Evolutionary conservation across 2,113 vertebrate species (phyloP), one percentile per base, ranked within the genome.

Genomic region (Eretmochelys imbricata): DNA sequence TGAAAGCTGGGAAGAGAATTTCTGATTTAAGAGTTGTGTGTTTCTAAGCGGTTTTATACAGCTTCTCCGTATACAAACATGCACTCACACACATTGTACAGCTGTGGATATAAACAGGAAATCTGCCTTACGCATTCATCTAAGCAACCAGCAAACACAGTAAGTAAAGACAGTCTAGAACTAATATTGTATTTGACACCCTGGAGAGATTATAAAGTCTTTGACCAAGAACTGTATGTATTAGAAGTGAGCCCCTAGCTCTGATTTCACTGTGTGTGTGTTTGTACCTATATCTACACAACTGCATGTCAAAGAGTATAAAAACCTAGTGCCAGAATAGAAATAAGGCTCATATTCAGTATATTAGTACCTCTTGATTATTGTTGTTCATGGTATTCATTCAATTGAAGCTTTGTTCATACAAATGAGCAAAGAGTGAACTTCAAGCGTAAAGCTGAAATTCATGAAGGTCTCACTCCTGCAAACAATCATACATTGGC

Each of bases 401-500:
- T n/a, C 69, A 35, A 78, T 7, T 5, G 10, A 53, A 3, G 29
- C 48, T 49, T 80, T 27, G 48, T 0, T 0, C 16, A 46, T 4
- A 8, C 79, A 13, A 5, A 27, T 5, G 5, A 2, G 9, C 85
- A 80, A 69, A 35, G 35, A 69, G 14, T 2, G 75, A 65, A 88
- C 81, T 89, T 31, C 53, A 78, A 42, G 78, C 10, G 17, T 24
- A 75, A 38, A n/a, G 42, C 16, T 89, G 17, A 93, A 87, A 88
- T 78, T n/a, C 9, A 31, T 50, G 17, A 11, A 49, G 53, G 42
- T 16, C 5, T 25, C 9, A n/a, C 17, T 62, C 51, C 65, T 42
- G 22, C 78, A 42, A 24, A 29, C 7, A 10, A 10, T 2, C 3
- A 50, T 1, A 46, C 8, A 12, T 4, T 2, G 0, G 5, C 5